Conservation (phyloP, 2,888 invertebrate genomes). For the Agapostemon virescens region DNA sequence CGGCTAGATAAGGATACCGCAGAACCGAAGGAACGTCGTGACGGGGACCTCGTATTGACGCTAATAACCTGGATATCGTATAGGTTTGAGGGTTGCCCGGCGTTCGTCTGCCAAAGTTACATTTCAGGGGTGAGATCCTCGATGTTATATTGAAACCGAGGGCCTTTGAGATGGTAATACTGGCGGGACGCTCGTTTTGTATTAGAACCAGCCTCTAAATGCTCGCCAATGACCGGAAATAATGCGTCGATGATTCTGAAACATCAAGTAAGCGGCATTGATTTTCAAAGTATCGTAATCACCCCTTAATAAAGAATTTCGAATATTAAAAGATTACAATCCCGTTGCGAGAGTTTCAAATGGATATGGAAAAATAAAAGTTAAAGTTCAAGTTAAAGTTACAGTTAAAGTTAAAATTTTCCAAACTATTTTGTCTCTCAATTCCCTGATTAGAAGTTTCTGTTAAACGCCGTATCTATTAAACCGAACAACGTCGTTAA, state of each 20-base stretch:
- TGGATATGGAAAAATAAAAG: too few species aligned
- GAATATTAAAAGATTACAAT: too few species aligned
- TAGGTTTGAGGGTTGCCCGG: not conserved
- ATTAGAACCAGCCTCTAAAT: not conserved
- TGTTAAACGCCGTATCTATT: too few species aligned
- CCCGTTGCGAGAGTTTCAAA: too few species aligned
- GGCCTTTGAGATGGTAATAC: constrained; percentile 2
- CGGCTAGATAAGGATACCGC: constrained; percentile 23
- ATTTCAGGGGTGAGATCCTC: constrained; percentile 5
- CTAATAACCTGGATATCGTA: constrained; percentile 41
- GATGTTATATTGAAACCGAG: not conserved
- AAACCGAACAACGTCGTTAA: too few species aligned
- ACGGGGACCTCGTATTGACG: constrained; percentile 18
- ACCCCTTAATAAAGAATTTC: too few species aligned
- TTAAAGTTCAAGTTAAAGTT: too few species aligned
- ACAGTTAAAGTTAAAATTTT: too few species aligned
- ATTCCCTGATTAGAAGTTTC: too few species aligned
- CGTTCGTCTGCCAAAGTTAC: not conserved
- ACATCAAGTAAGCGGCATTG: not conserved
- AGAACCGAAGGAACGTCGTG: constrained; percentile 18
- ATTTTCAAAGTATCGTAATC: not conserved
- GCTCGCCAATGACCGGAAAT: not conserved
- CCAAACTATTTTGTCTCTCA: too few species aligned
- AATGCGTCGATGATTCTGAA: not conserved
- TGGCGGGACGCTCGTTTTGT: not conserved